Percentiles rank a stretch among this genome's conserved stretches.
These are phyloP conservation scores for Protonemura montana DNA, from an alignment of 2,888 invertebrate genomes.

Conservation along the genomic window DNA sequence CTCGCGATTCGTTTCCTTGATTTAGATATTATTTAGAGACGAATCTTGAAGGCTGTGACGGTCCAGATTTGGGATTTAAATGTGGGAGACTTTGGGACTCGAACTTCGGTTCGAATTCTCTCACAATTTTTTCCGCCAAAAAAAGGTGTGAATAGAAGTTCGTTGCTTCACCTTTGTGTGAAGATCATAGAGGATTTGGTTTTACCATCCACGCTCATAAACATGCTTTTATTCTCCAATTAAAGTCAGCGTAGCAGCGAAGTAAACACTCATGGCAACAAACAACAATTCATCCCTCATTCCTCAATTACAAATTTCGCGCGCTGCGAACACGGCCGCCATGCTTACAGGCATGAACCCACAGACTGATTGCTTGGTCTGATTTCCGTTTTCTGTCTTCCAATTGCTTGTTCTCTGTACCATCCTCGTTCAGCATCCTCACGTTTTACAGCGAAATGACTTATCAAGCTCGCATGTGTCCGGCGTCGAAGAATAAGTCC, in stretches of 20 bases:
- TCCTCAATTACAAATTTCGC: too few relatives aligned
- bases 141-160: background rate
- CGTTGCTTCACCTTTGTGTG: background rate
- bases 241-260: background rate
- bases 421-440: background rate
- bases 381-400: too few relatives aligned
- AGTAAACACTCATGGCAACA: too few relatives aligned
- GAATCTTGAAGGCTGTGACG: slow-evolving; percentile 18
- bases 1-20: slow-evolving; percentile 20
- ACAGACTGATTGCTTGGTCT: too few relatives aligned
- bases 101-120: background rate
- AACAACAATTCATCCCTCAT: too few relatives aligned
- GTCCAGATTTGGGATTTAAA: background rate
- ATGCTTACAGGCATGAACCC: background rate
- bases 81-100: background rate
- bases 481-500: slow-evolving; percentile 3
- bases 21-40: slow-evolving; percentile 29
- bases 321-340: too few relatives aligned
- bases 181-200: background rate
- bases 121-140: background rate
- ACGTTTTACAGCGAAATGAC: background rate
- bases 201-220: background rate
- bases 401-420: background rate
- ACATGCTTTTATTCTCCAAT: background rate
- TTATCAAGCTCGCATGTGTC: background rate